phyloP scores from a whole-genome alignment of 2,113 vertebrate genomes.

The Gnathonemus echidnorhynchus region DNA sequence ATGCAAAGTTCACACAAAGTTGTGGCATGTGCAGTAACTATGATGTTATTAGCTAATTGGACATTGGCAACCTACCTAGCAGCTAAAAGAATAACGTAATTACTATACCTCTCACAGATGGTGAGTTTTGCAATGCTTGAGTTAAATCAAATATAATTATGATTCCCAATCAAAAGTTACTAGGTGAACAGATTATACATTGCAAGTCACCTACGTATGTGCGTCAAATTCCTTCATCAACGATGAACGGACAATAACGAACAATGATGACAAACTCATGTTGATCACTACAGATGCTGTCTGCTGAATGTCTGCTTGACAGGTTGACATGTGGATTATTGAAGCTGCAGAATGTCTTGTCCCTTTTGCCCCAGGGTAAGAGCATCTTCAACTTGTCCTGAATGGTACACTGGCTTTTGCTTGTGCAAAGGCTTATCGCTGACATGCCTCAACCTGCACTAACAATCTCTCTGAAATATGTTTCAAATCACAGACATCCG shows the following conservation, averaged over 20 bases:
- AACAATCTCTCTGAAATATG: background rate
- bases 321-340: background rate
- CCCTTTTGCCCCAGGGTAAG: background rate
- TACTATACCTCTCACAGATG: background rate
- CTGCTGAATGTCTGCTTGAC: background rate
- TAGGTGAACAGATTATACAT: background rate
- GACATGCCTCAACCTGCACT: background rate
- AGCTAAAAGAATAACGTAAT: background rate
- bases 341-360: background rate
- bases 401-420: background rate
- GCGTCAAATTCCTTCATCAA: background rate
- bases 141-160: background rate
- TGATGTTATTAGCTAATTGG: background rate
- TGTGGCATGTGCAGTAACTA: background rate
- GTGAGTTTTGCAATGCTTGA: background rate
- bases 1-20: background rate
- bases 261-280: background rate
- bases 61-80: background rate
- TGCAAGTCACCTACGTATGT: background rate
- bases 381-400: background rate
- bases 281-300: background rate
- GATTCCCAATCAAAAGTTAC: background rate
- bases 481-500: background rate
- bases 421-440: background rate
- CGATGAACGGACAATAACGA: background rate